Evolutionary conservation across 2,888 invertebrate species (phyloP).

Genomic region (Leptopterna dolabrata): DNA sequence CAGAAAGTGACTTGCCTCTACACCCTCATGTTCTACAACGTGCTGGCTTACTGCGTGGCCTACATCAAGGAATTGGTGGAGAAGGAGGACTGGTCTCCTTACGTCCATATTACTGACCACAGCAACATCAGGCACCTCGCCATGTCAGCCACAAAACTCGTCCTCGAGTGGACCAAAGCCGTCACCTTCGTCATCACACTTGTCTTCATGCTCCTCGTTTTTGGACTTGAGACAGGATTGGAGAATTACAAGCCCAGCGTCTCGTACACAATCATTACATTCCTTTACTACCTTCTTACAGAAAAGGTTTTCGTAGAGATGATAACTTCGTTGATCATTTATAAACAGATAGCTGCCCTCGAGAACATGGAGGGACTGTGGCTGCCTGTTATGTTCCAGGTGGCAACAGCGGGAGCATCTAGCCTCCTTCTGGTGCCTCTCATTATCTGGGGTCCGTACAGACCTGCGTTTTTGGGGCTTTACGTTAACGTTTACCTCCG

Average conservation of each 20-base stretch:
- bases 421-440: conserved; percentile 71
- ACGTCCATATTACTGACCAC: conserved; percentile 78
- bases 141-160: conserved; percentile 84
- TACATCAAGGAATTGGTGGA: conserved; percentile 80
- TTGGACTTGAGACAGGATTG: conserved; percentile 80
- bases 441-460: conserved; percentile 71
- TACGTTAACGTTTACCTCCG: conserved; percentile 77
- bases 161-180: conserved; percentile 84
- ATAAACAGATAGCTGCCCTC: conserved; percentile 73
- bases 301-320: conserved; percentile 79
- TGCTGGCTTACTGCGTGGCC: conserved; percentile 80
- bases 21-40: conserved; percentile 85
- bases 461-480: conserved; percentile 71
- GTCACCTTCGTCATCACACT: conserved; percentile 83
- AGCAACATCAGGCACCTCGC: conserved; percentile 81
- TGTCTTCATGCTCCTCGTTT: conserved; percentile 79
- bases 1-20: conserved; percentile 77
- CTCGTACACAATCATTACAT: conserved; percentile 75
- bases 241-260: conserved; percentile 79
- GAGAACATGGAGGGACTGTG: conserved; percentile 80
- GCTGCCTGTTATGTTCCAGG: conserved; percentile 75
- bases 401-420: conserved; percentile 72
- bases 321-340: conserved; percentile 72
- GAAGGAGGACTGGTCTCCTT: conserved; percentile 82
- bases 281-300: conserved; percentile 77